Base-by-base conservation (phyloP, 2,888 invertebrate genomes). In the Netelia melanura region DNA sequence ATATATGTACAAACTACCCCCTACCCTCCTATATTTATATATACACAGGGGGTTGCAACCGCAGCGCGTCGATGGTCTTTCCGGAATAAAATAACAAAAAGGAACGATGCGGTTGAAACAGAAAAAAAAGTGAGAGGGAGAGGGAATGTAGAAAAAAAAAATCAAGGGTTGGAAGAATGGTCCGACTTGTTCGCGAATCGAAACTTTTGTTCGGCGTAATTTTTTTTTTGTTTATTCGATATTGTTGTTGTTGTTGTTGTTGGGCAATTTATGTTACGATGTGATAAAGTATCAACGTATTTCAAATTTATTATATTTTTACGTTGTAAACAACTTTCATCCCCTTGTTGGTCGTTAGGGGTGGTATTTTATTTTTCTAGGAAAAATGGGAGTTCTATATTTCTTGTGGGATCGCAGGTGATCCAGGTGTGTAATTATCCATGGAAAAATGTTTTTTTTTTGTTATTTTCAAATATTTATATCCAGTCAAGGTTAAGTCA, bases 1-100 rank as follows among this genome's bases (percentile, higher is more conserved):
- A n/a, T 65, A 65, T 61, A 14, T 48, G 21, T 14, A 3, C 8
- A 44, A 38, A 5, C 38, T 6, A 38, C 38, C 38, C 38, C 38
- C 38, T 38, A 38, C 38, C 38, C 38, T 6, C 38, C 6, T 25
- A 44, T 44, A 48, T 64, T 2, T 62, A 70, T 78, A 52, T 25
- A 17, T 23, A 14, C 44, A 67, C 38, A 54, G 30, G 38, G 5
- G 21, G n/a, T 58, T 56, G 56, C 38, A 44, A 67, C 65, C 77
- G 21, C 56, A 77, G 30, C 56, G 25, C 48, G 76, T 65, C 75
- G 43, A 75, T 81, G 30, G 68, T 17, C 21, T 56, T 48, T 64
- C 81, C 71, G 54, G 62, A 44, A 70, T 25, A 56, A 76, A 81
- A 77, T 67, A 23, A 3, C n/a, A 67, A 67, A 54, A 67, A 38